These are phyloP conservation scores for Procambarus virginalis DNA, from an alignment of 1,140 invertebrate species.

Conservation along the genomic window DNA sequence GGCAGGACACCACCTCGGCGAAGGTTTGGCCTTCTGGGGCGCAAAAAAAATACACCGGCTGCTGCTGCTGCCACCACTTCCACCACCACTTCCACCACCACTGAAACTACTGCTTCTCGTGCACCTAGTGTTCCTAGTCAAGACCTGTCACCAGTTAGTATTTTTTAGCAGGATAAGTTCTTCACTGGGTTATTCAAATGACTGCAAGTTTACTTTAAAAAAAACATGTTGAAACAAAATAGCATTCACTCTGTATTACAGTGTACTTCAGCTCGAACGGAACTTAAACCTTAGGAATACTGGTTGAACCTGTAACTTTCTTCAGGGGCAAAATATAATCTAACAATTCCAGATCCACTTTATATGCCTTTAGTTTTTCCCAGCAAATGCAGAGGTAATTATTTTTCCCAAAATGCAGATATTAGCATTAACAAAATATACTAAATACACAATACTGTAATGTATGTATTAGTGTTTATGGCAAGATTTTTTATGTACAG, in stretches of 20 bases:
- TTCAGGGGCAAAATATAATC: too few species aligned
- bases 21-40: conserved; percentile 39
- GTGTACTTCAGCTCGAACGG: neutral
- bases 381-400: too few species aligned
- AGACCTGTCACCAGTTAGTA: conserved; percentile 40
- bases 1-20: neutral
- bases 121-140: conserved; percentile 12
- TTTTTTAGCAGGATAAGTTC: conserved; percentile 15
- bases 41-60: conserved; percentile 20
- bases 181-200: neutral
- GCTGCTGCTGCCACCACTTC: neutral
- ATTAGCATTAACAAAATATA: too few species aligned
- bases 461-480: too few species aligned
- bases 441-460: too few species aligned
- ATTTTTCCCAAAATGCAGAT: too few species aligned
- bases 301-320: too few species aligned
- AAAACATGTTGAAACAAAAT: neutral
- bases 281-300: too few species aligned
- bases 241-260: neutral
- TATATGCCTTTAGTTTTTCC: too few species aligned
- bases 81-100: neutral
- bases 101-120: conserved; percentile 9
- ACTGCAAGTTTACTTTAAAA: conserved; percentile 2
- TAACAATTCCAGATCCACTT: too few species aligned
- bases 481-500: too few species aligned